These are phyloP conservation scores for Halyomorpha halys DNA, from an alignment of 1,140 invertebrate species.

Conservation along the genomic window DNA sequence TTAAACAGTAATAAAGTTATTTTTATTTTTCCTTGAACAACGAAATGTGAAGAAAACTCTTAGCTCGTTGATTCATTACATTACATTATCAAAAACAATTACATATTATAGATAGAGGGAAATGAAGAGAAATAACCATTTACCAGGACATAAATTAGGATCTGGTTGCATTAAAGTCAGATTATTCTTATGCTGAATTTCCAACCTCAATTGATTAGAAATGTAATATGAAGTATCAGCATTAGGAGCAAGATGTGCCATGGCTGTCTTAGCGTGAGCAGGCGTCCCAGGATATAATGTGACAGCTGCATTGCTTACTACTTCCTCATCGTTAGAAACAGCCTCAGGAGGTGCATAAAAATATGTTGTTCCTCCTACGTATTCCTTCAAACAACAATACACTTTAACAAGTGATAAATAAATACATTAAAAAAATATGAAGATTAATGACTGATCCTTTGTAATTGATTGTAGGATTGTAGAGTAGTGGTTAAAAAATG, in stretches of 20 bases:
- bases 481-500: too few relatives aligned
- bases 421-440: too few relatives aligned
- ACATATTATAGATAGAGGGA: too few relatives aligned
- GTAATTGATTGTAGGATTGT: too few relatives aligned
- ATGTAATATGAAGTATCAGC: conserved; percentile 51
- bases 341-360: conserved; percentile 55
- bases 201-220: conserved; percentile 60
- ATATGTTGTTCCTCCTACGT: conserved; percentile 88
- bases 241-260: conserved; percentile 38
- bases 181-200: conserved; percentile 66
- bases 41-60: too few relatives aligned
- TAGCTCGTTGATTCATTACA: too few relatives aligned
- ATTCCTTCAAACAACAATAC: conserved; percentile 54
- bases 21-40: too few relatives aligned
- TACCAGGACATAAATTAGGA: conserved; percentile 48
- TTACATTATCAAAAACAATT: too few relatives aligned
- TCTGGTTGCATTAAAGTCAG: conserved; percentile 60
- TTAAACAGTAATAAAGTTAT: too few relatives aligned
- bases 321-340: conserved; percentile 19
- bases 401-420: too few relatives aligned
- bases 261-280: conserved; percentile 44
- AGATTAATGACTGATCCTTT: too few relatives aligned
- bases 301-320: conserved; percentile 33
- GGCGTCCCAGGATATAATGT: conserved; percentile 55
- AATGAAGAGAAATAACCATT: conserved; percentile 8